Evolutionary conservation across 2,888 invertebrate species (phyloP), one percentile per base, ranked within the genome.

Genomic region (Metalampra italica): DNA sequence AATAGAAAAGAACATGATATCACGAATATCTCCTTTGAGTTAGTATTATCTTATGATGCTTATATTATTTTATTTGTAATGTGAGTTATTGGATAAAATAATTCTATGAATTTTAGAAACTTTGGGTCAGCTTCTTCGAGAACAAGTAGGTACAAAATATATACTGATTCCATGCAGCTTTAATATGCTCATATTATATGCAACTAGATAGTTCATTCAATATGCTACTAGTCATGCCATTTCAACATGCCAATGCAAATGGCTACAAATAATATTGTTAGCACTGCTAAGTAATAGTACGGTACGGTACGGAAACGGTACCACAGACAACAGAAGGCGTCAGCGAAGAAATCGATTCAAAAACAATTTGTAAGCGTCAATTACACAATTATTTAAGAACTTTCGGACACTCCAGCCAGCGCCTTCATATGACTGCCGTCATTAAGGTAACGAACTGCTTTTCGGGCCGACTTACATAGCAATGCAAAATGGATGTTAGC

Each of bases 61-160:
- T 32, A 39, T 14, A 42, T 9, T 29, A 14, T 36, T n/a, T n/a
- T n/a, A n/a, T n/a, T n/a, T n/a, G n/a, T n/a, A n/a, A n/a, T 36
- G 22, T 22, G 22, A 22, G 22, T 22, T 22, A 22, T 22, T 22
- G 5, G 5, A 22, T 22, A 22, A 3, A 22, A 22, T 22, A 22
- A 3, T 2, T 22, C 22, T 30, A 42, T 44, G 40, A 49, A 46
- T 46, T 41, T 43, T 47, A 61, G 64, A 72, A 75, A 72, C 62
- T 75, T 75, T 79, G 81, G 81, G 76, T 78, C 82, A 81, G 81
- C 65, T 72, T 77, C 71, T 62, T 49, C 51, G 29, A 55, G 44
- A 48, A 43, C 11, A 43, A 43, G 7, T 12, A 12, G 4, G 36
- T 42, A 22, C 3, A 11, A 11, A 13, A 3, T 12, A 34, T 22